Evolutionary conservation across 2,113 vertebrate genomes (phyloP), one percentile per base, ranked within the genome.

Genomic region (Atractosteus spatula): DNA sequence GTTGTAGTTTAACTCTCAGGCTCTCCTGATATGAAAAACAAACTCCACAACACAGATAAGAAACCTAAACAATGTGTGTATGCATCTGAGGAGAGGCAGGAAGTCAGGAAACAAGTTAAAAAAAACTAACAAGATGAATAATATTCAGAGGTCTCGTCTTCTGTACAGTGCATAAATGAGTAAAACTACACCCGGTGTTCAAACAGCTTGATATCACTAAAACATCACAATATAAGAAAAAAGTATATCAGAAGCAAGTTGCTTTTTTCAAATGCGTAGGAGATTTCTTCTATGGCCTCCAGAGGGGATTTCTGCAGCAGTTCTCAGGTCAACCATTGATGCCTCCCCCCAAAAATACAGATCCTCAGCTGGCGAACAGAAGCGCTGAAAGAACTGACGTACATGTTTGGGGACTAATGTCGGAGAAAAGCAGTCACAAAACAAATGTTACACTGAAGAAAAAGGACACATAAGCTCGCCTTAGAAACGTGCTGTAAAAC

Each of bases 161-260:
- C 79, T 89, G 85, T 88, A 91, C 88, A 93, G 81, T 86, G 84
- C 90, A 92, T 90, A 92, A 93, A 92, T 90, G 90, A 93, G 86
- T 88, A 74, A 83, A 91, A 87, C 90, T 91, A 93, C 82, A 95
- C 89, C 90, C 89, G 90, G 91, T 92, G 80, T 79, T 91, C 77
- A 89, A 90, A 95, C 91, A 92, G 88, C 86, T 76, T 78, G 83
- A 89, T 86, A 84, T 70, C 82, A 83, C 90, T 88, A 86, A 93
- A 94, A 93, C 91, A 93, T 88, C 83, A 93, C 89, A 84, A 84
- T 74, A 89, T 88, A 88, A 74, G 81, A 83, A 78, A 83, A 89
- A 86, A 29, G 29, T 29, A 29, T 86, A 71, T 76, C 88, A 85
- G 66, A 81, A 93, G 89, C 82, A 76, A 51, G 47, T 78, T 54